Conservation (phyloP, 2,797 vertebrate species). For the Leptodactylus fallax region DNA sequence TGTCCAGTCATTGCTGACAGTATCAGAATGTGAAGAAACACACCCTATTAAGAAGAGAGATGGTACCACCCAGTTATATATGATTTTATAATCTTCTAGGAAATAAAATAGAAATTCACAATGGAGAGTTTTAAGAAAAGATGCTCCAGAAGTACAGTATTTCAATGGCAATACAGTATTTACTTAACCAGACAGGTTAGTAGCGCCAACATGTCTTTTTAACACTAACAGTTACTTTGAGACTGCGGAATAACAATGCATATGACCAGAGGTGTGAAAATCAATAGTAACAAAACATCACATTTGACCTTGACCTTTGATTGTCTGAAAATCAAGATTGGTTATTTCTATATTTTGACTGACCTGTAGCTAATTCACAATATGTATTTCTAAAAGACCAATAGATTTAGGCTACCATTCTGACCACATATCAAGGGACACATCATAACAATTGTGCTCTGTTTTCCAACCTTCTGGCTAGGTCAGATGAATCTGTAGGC, state of each 20-base stretch:
- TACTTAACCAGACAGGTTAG: not conserved
- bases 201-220: too few species aligned
- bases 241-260: not conserved
- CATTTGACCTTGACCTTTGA: conserved; percentile 20
- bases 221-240: not conserved
- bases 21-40: not conserved
- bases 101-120: too few species aligned
- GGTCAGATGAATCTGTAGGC: conserved; percentile 57
- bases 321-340: not conserved
- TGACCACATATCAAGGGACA: conserved; percentile 64
- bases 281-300: not conserved
- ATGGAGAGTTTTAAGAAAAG: not conserved
- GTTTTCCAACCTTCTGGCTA: conserved; percentile 63
- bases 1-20: not conserved
- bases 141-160: not conserved
- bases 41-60: too few species aligned
- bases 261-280: not conserved
- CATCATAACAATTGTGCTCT: not conserved
- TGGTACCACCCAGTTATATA: not conserved
- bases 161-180: not conserved
- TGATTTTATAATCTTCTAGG: not conserved
- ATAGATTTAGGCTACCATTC: conserved; percentile 64
- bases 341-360: conserved; percentile 19
- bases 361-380: conserved; percentile 22
- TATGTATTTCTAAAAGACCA: conserved; percentile 31